Percentiles rank a stretch among this genome's conserved stretches.
phyloP scores from a whole-genome alignment of 2,113 vertebrate genomes.

The Ailurus styani region DNA sequence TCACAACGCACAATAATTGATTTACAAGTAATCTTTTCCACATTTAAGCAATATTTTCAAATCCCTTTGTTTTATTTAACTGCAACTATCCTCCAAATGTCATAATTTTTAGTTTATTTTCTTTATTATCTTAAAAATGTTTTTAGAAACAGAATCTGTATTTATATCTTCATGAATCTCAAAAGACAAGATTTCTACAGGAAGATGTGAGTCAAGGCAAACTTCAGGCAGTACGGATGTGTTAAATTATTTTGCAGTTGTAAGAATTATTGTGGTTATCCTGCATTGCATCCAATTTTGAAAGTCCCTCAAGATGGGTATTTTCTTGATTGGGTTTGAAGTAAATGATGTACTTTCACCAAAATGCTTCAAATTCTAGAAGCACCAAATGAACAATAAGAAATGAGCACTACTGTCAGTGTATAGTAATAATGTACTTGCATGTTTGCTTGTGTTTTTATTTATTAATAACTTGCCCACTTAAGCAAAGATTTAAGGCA shows the following conservation, averaged over 20 bases:
- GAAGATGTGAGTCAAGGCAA: background rate
- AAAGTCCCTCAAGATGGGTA: background rate
- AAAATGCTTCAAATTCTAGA: background rate
- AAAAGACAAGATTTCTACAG: background rate
- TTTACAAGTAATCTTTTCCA: conserved; percentile 2
- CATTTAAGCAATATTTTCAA: background rate
- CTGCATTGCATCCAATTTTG: background rate
- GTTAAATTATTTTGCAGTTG: background rate
- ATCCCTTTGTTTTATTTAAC: background rate
- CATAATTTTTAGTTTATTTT: background rate
- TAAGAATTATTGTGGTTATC: background rate
- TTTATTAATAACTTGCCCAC: background rate
- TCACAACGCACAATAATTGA: background rate
- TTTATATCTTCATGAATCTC: background rate
- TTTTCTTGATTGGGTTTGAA: background rate
- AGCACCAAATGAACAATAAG: background rate
- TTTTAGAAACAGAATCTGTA: background rate
- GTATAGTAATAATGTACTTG: background rate
- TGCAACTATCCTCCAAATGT: background rate
- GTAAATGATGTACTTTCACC: background rate
- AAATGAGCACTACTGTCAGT: background rate
- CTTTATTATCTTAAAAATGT: background rate
- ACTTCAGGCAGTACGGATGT: background rate
- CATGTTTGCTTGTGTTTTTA: background rate
- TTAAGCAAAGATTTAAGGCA: background rate